A percentile compares a stretch with the other conserved stretches of the same genome.
Evolutionary conservation across 2,113 vertebrate genomes (phyloP).

Genomic region (Oostethus manadensis): DNA sequence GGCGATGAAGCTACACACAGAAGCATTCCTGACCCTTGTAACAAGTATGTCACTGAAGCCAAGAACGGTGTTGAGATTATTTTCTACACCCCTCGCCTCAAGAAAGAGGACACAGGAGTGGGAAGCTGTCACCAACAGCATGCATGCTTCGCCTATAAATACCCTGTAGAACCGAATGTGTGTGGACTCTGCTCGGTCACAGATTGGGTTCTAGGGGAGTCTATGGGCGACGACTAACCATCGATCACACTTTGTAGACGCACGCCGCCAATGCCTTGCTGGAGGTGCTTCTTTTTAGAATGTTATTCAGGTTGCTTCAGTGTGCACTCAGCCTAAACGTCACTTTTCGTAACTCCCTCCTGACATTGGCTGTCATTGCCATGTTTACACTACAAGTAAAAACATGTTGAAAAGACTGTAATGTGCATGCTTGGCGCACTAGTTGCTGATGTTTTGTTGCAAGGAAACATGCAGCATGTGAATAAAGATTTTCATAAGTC

Average conservation of each 20-base stretch:
- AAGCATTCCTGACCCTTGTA: not conserved
- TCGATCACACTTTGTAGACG: slow-evolving; percentile 27
- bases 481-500: too few species aligned
- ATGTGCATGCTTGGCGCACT: slow-evolving; percentile 1
- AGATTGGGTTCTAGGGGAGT: slow-evolving; percentile 74
- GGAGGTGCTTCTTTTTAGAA: not conserved
- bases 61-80: not conserved
- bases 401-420: not conserved
- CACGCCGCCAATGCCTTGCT: not conserved
- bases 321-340: not conserved
- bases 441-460: not conserved
- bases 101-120: slow-evolving; percentile 3
- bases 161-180: slow-evolving; percentile 75
- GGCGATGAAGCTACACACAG: not conserved
- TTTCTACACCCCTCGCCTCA: not conserved
- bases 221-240: slow-evolving; percentile 62
- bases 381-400: not conserved
- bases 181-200: slow-evolving; percentile 65
- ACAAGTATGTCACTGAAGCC: not conserved
- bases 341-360: too few species aligned
- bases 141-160: slow-evolving; percentile 52
- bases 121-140: slow-evolving; percentile 29
- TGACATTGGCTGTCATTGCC: too few species aligned
- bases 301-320: not conserved
- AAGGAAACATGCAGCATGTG: not conserved